Base-by-base conservation (phyloP, 1,140 invertebrate species). In the Sweltsa coloradensis region DNA sequence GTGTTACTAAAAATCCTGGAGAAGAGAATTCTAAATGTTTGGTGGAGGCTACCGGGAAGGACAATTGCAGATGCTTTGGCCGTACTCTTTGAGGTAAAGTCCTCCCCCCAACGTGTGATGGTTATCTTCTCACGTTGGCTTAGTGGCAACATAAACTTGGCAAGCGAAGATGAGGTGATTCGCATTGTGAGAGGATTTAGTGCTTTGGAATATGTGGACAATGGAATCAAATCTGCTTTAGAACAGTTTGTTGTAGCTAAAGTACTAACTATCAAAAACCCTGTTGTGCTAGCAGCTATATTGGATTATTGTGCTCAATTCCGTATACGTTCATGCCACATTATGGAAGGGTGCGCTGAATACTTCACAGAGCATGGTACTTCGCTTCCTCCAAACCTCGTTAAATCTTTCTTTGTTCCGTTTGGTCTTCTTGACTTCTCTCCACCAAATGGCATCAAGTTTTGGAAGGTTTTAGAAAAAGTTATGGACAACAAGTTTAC, bases 341-440 rank as follows among this genome's bases (percentile, higher is more conserved):
- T 85, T 51, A 59, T 84, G 18, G 64, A 77, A 45, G 66, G 64
- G 27, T 75, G 72, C 51, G 70, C 68, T 23, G 59, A 73, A 45
- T 79, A 77, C 57, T 73, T 83, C 54, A 60, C 72, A 5, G 65
- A 57, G n/a, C 61, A 75, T 53, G 65, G 60, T n/a, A 53, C 56
- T 13, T 52, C 60, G 43, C 60, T 83, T 27, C 63, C 73, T 44
- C 56, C 70, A 1, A 62, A 66, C 44, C 69, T 74, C 54, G 51
- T 83, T 7, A 71, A 74, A 43, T 67, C 70, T 1, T 65, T 84
- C 22, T 64, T 84, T 31, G 69, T 65, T 48, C 62, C 75, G 6
- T 78, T 79, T 63, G 84, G 83, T 19, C 62, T 67, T 45, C 63
- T 87, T 22, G 70, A 76, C 61, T 76, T 73, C 57, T 55, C 70